A percentile compares a stretch with the other conserved stretches of the same genome.
Conservation (phyloP, 2,888 invertebrate species). For the Drosophila pseudotakahashii region DNA sequence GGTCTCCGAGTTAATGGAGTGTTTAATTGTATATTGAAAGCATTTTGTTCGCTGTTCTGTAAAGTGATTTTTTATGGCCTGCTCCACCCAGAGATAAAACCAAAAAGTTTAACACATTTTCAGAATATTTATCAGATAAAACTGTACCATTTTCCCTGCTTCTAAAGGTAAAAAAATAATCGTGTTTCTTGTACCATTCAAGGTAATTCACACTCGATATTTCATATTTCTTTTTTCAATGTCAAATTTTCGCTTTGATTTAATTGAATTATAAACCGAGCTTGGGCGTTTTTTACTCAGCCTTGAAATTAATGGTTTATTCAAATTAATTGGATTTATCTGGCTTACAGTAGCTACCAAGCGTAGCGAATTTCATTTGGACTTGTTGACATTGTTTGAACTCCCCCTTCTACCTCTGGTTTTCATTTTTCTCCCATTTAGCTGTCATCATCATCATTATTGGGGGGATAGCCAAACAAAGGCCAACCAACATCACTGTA, state of each 20-base stretch:
- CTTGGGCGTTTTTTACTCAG: constrained; percentile 48
- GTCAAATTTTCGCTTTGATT: constrained; percentile 10
- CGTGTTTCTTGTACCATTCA: constrained; percentile 8
- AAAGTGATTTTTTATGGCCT: constrained; percentile 11
- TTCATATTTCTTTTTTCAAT: not conserved
- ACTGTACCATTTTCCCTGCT: not conserved
- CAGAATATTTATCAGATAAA: not conserved
- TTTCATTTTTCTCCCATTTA: constrained; percentile 28
- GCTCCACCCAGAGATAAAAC: constrained; percentile 2
- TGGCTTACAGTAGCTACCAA: constrained; percentile 35
- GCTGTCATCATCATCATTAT: constrained; percentile 39
- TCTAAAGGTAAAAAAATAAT: not conserved
- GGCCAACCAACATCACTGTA: constrained; percentile 19
- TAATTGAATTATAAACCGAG: constrained; percentile 19
- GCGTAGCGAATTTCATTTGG: constrained; percentile 32
- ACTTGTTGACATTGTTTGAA: constrained; percentile 37
- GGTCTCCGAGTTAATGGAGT: constrained; percentile 20
- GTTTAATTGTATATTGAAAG: constrained; percentile 51
- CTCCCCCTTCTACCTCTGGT: constrained; percentile 1
- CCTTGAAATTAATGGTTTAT: constrained; percentile 62
- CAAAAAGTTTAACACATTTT: not conserved
- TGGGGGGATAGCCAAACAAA: constrained; percentile 27
- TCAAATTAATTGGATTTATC: constrained; percentile 49
- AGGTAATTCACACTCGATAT: not conserved
- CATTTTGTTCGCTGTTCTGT: constrained; percentile 44